phyloP scores from a whole-genome alignment of 2,113 vertebrate genomes.

The Motacilla tschutschensis region DNA sequence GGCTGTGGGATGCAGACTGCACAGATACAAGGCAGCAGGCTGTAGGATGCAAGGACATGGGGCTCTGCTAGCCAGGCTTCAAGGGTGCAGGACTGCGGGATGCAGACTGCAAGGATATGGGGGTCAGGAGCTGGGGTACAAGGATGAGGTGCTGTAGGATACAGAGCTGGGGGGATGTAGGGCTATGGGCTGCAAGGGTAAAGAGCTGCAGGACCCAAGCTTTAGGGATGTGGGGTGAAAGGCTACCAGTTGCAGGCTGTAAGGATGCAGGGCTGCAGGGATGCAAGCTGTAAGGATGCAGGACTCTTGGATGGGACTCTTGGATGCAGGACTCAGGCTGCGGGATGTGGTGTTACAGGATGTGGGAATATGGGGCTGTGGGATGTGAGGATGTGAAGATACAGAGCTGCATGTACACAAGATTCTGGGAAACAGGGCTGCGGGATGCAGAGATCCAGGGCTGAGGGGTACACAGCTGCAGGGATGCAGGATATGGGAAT shows the following conservation, averaged over 20 bases:
- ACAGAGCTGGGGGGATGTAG: not conserved
- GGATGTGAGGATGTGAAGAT: not conserved
- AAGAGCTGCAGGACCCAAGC: rapidly evolving
- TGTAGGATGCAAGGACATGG: not conserved
- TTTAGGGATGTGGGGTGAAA: not conserved
- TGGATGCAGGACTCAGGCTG: not conserved
- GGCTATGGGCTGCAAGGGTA: not conserved
- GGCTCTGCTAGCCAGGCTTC: not conserved
- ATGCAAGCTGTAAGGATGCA: not conserved
- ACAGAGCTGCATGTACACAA: not conserved
- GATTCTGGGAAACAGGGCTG: not conserved
- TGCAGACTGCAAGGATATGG: not conserved
- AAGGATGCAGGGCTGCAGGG: not conserved
- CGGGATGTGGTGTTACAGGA: not conserved
- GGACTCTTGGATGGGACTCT: not conserved
- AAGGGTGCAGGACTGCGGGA: rapidly evolving
- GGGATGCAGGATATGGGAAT: slow-evolving; percentile 20
- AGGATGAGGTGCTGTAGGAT: not conserved
- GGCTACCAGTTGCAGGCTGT: not conserved
- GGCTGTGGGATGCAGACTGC: not conserved
- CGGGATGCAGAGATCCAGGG: not conserved
- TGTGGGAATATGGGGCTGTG: not conserved
- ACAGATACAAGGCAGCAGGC: not conserved
- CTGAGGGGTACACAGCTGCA: not conserved
- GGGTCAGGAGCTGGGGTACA: not conserved